Evolutionary conservation across 2,113 vertebrate genomes (phyloP), one percentile per base, ranked within the genome.

Genomic region (Gymnarchus niloticus): DNA sequence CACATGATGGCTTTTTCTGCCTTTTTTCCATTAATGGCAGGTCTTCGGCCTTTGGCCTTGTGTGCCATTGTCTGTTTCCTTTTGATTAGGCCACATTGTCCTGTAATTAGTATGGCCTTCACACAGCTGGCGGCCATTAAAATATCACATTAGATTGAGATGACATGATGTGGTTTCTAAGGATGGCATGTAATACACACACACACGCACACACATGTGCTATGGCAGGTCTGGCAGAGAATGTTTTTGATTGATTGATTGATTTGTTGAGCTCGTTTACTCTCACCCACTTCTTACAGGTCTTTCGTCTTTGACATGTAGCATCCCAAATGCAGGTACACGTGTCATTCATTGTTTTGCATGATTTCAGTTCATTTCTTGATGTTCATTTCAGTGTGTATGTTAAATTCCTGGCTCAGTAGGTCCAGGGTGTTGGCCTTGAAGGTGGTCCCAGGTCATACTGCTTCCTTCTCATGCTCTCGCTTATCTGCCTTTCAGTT

Each of bases 61-160:
- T 88, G 90, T 51, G n/a, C 86, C 87, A 86, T n/a, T 83, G 57
- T 86, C 90, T 90, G 84, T 57, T 56, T 49, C 86, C 87, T 83
- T 28, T 88, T 93, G 91, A 94, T 94, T 94, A 94, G 91, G 86
- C 83, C 84, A 85, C 85, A 93, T 94, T 94, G 93, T 93, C 89
- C 82, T 86, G 65, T 93, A 94, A 95, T 93, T 81, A 59, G 84
- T 83, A 54, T 92, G 90, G 93, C 91, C 93, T 91, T 87, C 86
- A 89, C 85, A 81, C 85, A 83, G 83, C 46, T 52, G 83, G 73
- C 37, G 48, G 77, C 54, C 61, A 61, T 61, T 41, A 56, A 83
- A 83, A 83, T 56, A 57, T 41, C 65, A 37, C 19, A 33, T 73
- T 73, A 73, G 65, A 17, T 73, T 73, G 33, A 12, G 65, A 41